Base-by-base conservation (phyloP, 2,113 vertebrate genomes). In the Colistium nudipinnis region DNA sequence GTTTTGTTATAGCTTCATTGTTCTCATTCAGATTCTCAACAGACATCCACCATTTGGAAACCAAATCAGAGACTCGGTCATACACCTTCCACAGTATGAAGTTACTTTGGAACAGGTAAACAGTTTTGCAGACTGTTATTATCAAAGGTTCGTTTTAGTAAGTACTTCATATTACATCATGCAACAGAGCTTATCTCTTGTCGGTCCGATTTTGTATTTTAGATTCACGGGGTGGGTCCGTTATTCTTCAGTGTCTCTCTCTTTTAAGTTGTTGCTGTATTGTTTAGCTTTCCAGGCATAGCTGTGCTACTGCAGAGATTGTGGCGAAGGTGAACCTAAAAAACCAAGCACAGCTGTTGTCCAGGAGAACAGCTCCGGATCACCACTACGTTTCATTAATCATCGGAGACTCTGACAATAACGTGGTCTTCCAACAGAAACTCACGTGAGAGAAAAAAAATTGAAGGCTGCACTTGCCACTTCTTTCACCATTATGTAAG, bases 21-120 rank as follows among this genome's bases (percentile, higher is more conserved):
- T 16, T 73, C 76, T 62, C 89, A 78, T 92, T 44, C 88, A 99
- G 98, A 96, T 99, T 92, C 88, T 99, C 78, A 99, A 96, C 89
- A 95, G 97, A 77, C 95, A 99, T 72, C 97, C 97, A 38, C 97
- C 96, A 27, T 98, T 99, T 94, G 98, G 98, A 85, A 99, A 96
- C 83, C 97, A 97, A 82, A 98, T 99, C 87, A 97, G 93, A 93
- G 97, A 99, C 62, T 92, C 94, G 74, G 94, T 98, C 78, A 80
- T 90, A 31, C 88, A 93, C 79, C 95, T 99, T 70, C 97, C 98
- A 11, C 98, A 96, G 88, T 98, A 98, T 48, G 93, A 95, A 83
- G 83, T 99, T 64, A 84, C 82, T 56, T 54, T 98, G 75, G 92
- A 97, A 62, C 96, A 98, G 95, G 96, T 93, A 75, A 79, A 71